Percentiles rank a stretch among this genome's conserved stretches.
phyloP scores from a whole-genome alignment of 2,797 vertebrate genomes.

The Pteronotus mesoamericanus region DNA sequence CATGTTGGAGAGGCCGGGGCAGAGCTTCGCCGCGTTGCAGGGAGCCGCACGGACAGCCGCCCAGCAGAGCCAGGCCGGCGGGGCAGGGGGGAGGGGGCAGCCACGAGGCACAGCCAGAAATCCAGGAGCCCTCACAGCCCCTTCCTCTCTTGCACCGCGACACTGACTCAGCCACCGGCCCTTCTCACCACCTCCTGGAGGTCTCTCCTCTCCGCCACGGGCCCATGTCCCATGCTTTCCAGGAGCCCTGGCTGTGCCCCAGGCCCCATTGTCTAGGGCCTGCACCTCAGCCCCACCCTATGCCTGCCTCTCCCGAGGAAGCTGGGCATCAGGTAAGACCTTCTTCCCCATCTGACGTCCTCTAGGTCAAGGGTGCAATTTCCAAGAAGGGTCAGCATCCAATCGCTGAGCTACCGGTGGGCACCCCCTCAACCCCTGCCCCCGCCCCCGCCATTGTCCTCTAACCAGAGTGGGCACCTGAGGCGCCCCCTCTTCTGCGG shows the following conservation, averaged over 20 bases:
- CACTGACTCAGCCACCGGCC: background rate
- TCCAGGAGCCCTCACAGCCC: background rate
- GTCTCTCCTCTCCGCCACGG: fast-evolving
- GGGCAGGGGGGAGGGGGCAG: fast-evolving
- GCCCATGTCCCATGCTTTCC: background rate
- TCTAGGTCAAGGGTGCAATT: background rate
- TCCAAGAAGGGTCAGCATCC: too few species aligned
- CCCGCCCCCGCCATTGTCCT: fast-evolving
- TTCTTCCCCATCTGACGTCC: background rate
- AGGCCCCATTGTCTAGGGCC: background rate
- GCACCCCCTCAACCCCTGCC: background rate
- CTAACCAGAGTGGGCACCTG: background rate
- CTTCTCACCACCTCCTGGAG: background rate
- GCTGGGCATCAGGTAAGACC: background rate
- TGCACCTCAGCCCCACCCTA: background rate
- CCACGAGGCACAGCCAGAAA: background rate
- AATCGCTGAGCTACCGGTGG: too few species aligned
- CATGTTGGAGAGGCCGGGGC: fast-evolving
- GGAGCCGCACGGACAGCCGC: background rate
- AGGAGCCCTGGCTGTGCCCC: background rate
- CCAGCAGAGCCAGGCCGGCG: fast-evolving
- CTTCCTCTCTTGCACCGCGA: background rate
- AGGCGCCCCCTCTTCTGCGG: background rate
- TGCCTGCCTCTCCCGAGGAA: fast-evolving
- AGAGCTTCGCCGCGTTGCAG: fast-evolving